A percentile compares a stretch with the other conserved stretches of the same genome.
phyloP scores from a whole-genome alignment of 2,797 vertebrate species.

The Chaunax sp. region DNA sequence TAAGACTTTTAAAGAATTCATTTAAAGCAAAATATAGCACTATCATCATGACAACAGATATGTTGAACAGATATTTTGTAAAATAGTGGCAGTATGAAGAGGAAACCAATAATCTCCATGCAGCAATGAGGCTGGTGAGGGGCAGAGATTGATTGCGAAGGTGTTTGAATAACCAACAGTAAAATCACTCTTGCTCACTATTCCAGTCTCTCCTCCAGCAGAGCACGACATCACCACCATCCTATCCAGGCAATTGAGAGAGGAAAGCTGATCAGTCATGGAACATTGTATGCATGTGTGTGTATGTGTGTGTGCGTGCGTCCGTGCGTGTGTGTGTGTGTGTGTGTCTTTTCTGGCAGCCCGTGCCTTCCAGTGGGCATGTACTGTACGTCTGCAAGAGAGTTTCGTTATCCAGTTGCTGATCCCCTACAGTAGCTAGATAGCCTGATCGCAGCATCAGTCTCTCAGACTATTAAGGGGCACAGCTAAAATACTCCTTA shows the following conservation, averaged over 20 bases:
- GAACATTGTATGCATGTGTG: constrained; percentile 2
- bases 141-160: constrained; percentile 51
- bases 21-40: constrained; percentile 1
- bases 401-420: constrained; percentile 66
- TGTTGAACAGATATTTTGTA: not conserved
- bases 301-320: not conserved
- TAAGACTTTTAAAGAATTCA: not conserved
- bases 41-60: not conserved
- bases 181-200: constrained; percentile 54
- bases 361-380: constrained; percentile 12
- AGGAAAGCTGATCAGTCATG: constrained; percentile 54
- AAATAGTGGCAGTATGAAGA: constrained; percentile 16
- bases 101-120: constrained; percentile 13
- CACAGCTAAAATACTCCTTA: constrained; percentile 37
- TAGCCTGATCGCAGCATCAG: constrained; percentile 56
- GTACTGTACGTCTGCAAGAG: constrained; percentile 36
- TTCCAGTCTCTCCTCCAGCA: constrained; percentile 36
- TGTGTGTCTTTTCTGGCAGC: constrained; percentile 4
- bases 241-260: constrained; percentile 45
- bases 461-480: constrained; percentile 44
- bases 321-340: not conserved
- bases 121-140: constrained; percentile 27
- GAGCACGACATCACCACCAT: constrained; percentile 24
- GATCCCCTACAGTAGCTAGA: constrained; percentile 55
- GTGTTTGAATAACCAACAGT: constrained; percentile 57